These are phyloP conservation scores for Diprion similis DNA, from an alignment of 1,140 invertebrate genomes.

Conservation along the genomic window DNA sequence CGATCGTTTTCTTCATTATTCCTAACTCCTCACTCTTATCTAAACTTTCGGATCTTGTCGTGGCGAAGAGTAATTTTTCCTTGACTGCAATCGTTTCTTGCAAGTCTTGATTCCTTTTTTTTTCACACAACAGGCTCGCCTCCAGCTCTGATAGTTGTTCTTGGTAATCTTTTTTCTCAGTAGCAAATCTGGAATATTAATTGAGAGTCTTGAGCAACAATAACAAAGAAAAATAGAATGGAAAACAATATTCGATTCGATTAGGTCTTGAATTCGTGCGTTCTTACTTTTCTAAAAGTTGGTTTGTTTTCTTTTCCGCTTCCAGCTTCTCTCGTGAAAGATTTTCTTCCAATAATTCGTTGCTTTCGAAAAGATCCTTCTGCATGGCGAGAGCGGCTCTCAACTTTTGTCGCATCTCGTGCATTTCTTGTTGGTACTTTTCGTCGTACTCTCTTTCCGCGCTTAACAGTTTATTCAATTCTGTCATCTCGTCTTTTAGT, in stretches of 20 bases:
- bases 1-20: constrained; percentile 17
- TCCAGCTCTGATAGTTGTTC: constrained; percentile 28
- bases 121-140: neutral
- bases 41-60: too few species aligned
- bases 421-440: constrained; percentile 36
- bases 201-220: neutral
- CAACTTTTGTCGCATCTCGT: constrained; percentile 42
- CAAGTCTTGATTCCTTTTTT: constrained; percentile 26
- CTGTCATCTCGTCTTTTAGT: constrained; percentile 14
- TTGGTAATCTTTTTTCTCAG: constrained; percentile 28
- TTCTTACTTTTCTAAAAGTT: constrained; percentile 40
- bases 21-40: neutral
- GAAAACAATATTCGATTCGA: too few species aligned
- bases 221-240: constrained; percentile 1
- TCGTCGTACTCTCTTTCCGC: constrained; percentile 39
- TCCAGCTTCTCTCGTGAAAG: constrained; percentile 17
- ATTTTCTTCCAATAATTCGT: constrained; percentile 36
- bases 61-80: neutral
- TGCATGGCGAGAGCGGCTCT: constrained; percentile 29
- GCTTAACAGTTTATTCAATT: constrained; percentile 19
- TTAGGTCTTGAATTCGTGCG: neutral
- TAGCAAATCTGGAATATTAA: constrained; percentile 27
- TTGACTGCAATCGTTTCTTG: neutral
- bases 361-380: constrained; percentile 34
- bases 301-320: constrained; percentile 29